A percentile compares a stretch with the other conserved stretches of the same genome.
phyloP scores from a whole-genome alignment of 30 jellyfish, hydroid and myxozoan species.

The Hydra vulgaris region DNA sequence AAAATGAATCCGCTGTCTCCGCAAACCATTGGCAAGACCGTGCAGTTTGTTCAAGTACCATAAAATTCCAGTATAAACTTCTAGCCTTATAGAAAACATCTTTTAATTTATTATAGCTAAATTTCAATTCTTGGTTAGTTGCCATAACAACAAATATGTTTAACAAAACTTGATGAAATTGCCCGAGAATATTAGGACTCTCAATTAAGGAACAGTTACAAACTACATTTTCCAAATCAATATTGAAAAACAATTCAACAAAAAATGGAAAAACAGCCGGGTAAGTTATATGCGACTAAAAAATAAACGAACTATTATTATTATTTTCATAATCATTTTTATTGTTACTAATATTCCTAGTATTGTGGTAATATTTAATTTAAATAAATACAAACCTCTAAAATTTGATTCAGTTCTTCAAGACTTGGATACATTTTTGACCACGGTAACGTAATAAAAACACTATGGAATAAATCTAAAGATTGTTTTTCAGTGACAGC shows the following conservation, averaged over 20 bases:
- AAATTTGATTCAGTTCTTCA: constrained; percentile 34
- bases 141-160: constrained; percentile 42
- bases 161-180: constrained; percentile 30
- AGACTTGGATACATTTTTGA: constrained; percentile 40
- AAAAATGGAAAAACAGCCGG: constrained; percentile 48
- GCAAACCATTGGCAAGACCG: constrained; percentile 46
- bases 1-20: constrained; percentile 47
- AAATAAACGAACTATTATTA: neutral
- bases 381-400: constrained; percentile 11
- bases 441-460: constrained; percentile 59
- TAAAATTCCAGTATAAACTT: constrained; percentile 27
- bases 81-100: constrained; percentile 12
- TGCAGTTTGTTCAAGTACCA: constrained; percentile 28
- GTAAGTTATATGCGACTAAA: constrained; percentile 31
- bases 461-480: constrained; percentile 47
- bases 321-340: too few relatives aligned
- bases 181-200: neutral
- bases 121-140: constrained; percentile 23
- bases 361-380: too few relatives aligned
- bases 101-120: constrained; percentile 9
- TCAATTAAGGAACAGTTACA: constrained; percentile 10
- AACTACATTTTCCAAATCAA: constrained; percentile 43
- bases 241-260: constrained; percentile 33
- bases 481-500: constrained; percentile 40
- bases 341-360: too few relatives aligned